Evolutionary conservation across 2,113 vertebrate species (phyloP).

Genomic region (Todiramphus saurophagus): DNA sequence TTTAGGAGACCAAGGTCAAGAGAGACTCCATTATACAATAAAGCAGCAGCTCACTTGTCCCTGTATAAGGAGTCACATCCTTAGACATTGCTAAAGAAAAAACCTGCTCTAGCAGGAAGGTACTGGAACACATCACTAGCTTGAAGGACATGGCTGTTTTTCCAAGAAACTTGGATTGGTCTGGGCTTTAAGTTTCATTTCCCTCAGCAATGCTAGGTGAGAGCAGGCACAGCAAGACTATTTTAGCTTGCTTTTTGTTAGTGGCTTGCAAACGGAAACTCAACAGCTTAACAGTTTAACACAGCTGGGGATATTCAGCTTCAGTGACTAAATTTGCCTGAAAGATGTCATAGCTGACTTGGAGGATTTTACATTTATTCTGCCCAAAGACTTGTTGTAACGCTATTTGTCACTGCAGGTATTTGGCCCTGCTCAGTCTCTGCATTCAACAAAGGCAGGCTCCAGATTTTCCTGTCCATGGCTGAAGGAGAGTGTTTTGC

Average conservation of each 20-base stretch:
- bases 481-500: neutral
- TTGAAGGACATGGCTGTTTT: neutral
- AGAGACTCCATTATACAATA: neutral
- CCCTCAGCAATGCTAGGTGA: slow-evolving; percentile 2
- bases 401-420: neutral
- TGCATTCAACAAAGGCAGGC: neutral
- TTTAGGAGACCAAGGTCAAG: neutral
- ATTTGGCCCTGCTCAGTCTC: neutral
- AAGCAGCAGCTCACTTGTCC: neutral
- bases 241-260: slow-evolving; percentile 40
- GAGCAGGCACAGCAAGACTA: slow-evolving; percentile 47
- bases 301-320: slow-evolving; percentile 60
- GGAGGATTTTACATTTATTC: slow-evolving; percentile 28
- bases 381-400: neutral
- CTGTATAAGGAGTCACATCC: neutral
- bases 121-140: neutral
- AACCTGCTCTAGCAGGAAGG: neutral
- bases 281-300: slow-evolving; percentile 49
- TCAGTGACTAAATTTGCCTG: slow-evolving; percentile 28
- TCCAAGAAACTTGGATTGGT: neutral
- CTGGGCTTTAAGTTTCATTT: slow-evolving; percentile 7
- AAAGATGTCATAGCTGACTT: slow-evolving; percentile 17
- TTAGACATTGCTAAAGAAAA: neutral
- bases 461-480: neutral
- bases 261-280: slow-evolving; percentile 23